These are phyloP conservation scores for Lateolabrax maculatus DNA, from an alignment of 2,797 vertebrate species.

Conservation along the genomic window DNA sequence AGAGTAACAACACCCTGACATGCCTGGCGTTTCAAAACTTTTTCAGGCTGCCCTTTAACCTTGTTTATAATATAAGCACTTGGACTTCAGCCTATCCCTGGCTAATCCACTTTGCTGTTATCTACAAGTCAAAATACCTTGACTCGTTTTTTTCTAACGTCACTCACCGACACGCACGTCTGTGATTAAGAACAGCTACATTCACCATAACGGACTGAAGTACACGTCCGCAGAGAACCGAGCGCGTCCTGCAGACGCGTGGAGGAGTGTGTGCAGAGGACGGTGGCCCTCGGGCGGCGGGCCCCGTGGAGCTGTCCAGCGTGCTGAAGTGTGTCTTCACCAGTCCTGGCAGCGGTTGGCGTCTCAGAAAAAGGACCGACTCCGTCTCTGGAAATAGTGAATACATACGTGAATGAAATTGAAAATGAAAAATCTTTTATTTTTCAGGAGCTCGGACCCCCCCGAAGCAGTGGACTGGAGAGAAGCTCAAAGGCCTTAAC, in stretches of 20 bases:
- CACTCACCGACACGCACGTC: not conserved
- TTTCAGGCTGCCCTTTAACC: not conserved
- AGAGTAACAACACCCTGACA: not conserved
- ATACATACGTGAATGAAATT: too few species aligned
- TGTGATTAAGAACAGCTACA: not conserved
- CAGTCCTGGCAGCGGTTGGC: not conserved
- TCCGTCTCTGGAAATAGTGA: not conserved
- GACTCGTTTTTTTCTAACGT: not conserved
- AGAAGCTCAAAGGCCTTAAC: not conserved
- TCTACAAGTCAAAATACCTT: not conserved
- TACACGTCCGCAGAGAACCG: rapidly evolving
- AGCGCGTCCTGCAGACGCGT: not conserved
- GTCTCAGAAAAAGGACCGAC: not conserved
- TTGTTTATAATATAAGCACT: not conserved
- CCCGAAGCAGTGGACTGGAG: not conserved
- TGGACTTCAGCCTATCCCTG: too few species aligned
- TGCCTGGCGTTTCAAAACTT: too few species aligned
- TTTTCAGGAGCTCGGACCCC: not conserved
- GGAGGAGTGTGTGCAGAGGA: too few species aligned
- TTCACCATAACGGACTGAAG: not conserved
- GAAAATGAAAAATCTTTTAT: not conserved
- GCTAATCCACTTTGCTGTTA: not conserved
- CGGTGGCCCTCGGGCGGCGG: constrained; percentile 39
- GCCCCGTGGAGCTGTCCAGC: constrained; percentile 79
- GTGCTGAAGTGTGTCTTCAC: constrained; percentile 75